Conservation (phyloP, 2,888 invertebrate species). For the Onchidella celtica region DNA sequence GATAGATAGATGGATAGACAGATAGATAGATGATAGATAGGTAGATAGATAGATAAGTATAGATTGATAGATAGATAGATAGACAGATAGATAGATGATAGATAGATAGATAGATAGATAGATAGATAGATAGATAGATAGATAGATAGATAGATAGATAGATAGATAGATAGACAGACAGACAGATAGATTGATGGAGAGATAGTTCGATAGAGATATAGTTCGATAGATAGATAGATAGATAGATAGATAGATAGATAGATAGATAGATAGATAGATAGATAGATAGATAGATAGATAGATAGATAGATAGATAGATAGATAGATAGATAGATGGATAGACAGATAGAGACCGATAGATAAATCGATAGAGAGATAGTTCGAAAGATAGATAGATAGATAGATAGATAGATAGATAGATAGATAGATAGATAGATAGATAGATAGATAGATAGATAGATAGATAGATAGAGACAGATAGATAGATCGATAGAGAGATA, state of each 20-base stretch:
- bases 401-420: neutral
- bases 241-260: neutral
- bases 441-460: neutral
- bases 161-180: neutral
- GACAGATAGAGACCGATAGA: no score
- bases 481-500: no score
- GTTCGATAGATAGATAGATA: neutral
- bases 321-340: neutral
- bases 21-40: no score
- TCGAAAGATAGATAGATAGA: no score
- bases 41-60: no score
- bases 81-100: no score
- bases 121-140: neutral
- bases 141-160: neutral
- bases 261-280: constrained; percentile 6
- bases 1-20: no score
- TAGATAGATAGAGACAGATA: no score
- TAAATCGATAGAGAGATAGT: no score
- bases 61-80: no score
- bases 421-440: neutral
- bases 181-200: neutral
- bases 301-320: neutral
- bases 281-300: constrained; percentile 1
- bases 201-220: neutral
- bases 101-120: neutral